Conservation (phyloP, 2,797 vertebrate species). For the Notamacropus eugenii region DNA sequence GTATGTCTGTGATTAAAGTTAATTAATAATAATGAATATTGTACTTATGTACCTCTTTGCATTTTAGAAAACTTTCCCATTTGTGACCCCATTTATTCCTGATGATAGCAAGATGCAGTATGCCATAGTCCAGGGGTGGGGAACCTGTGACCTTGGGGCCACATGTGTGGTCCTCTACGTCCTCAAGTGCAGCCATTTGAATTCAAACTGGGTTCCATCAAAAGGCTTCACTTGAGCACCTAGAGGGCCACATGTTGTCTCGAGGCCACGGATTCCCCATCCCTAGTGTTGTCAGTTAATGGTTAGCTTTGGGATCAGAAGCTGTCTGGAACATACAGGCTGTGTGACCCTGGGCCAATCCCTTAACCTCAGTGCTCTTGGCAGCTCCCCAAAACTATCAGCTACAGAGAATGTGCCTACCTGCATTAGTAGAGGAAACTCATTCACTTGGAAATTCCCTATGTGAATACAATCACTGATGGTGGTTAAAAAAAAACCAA, state of each 20-base stretch:
- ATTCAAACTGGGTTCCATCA: too few relatives aligned
- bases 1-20: neutral
- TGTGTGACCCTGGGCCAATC: neutral
- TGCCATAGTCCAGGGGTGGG: neutral
- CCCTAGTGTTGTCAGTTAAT: neutral
- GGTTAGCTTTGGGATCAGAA: neutral
- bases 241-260: too few relatives aligned
- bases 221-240: too few relatives aligned
- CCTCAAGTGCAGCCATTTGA: too few relatives aligned
- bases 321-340: neutral
- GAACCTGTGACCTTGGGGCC: too few relatives aligned
- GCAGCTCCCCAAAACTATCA: neutral
- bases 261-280: too few relatives aligned
- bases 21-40: neutral
- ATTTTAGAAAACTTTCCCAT: neutral
- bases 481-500: too few relatives aligned
- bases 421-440: neutral
- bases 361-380: neutral
- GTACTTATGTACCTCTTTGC: neutral
- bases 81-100: neutral
- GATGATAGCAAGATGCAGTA: neutral
- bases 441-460: neutral
- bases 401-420: too few relatives aligned
- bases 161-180: too few relatives aligned
- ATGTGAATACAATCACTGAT: neutral